phyloP scores from a whole-genome alignment of 2,888 invertebrate genomes.

The Epinotia nisella region DNA sequence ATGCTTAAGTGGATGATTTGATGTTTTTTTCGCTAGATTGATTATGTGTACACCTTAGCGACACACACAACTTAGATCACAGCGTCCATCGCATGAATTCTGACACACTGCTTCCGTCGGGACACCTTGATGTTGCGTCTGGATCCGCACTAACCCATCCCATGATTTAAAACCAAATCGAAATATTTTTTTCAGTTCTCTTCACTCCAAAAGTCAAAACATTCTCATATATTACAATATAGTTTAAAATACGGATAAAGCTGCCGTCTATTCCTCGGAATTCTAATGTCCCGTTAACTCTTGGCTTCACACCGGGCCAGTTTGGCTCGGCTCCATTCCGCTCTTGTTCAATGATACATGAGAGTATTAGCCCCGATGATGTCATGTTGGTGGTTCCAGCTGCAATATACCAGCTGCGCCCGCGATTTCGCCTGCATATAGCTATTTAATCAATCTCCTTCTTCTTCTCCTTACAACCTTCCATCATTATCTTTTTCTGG shows the following conservation, averaged over 20 bases:
- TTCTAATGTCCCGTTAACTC: constrained; percentile 41
- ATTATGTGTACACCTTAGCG: no score
- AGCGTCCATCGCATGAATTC: no score
- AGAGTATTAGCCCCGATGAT: constrained; percentile 36
- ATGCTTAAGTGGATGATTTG: no score
- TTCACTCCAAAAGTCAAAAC: neutral
- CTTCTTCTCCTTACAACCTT: neutral
- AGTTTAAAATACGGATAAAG: constrained; percentile 18
- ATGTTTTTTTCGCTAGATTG: no score
- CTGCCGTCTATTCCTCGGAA: constrained; percentile 4
- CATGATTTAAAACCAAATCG: no score
- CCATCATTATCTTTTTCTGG: no score
- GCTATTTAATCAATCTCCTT: neutral
- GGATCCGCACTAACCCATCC: no score
- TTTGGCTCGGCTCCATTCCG: constrained; percentile 37
- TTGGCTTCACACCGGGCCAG: constrained; percentile 38
- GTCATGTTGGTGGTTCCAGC: constrained; percentile 7
- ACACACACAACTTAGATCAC: no score
- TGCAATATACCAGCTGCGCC: neutral
- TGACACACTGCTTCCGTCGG: no score
- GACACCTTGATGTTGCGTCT: no score
- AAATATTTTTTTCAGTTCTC: neutral
- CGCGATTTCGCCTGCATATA: neutral
- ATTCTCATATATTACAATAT: neutral
- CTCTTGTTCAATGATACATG: constrained; percentile 42